Evolutionary conservation across 2,888 invertebrate species (phyloP), one percentile per base, ranked within the genome.

Genomic region (Drosophila greeni): DNA sequence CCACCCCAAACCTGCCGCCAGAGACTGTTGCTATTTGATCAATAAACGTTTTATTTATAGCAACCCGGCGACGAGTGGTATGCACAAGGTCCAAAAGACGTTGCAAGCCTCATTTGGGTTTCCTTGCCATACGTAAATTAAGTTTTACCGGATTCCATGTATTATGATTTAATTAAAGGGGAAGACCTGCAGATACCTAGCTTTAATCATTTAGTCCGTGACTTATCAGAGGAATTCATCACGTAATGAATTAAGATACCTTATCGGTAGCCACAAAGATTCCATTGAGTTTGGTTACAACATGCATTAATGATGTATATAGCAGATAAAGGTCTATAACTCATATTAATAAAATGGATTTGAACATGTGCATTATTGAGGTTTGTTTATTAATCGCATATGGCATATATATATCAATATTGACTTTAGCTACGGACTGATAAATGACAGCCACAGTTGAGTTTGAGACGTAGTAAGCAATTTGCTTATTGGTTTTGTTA

Each of bases 31-130:
- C 71, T 79, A 84, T 79, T 79, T 79, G 84, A 84, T 79, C 78
- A 84, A 79, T 79, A 79, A 75, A 71, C 37, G 52, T 65, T 55
- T 42, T 79, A 79, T 82, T 82, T 84, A 69, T 79, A 84, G 79
- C 62, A 42, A 26, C 54, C 37, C 20, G 37, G 40, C 53, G 34
- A 8, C 24, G 18, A 34, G 55, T 47, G 18, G 18, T 47, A 36
- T 29, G 53, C 47, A 37, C 75, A 67, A 62, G 65, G 49, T 51
- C 45, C 26, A 55, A 48, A 36, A 66, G 45, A 49, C 56, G 37
- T 48, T 40, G 64, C 47, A 66, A 18, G n/a, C 51, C n/a, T n/a
- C 36, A 29, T 14, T 29, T 26, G 61, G 16, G 16, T 29, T 29
- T 20, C 45, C 33, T 26, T 7, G 64, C 23, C 23, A 18, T 18